Base-by-base conservation (phyloP, 1,140 invertebrate species). In the Chionoecetes opilio region DNA sequence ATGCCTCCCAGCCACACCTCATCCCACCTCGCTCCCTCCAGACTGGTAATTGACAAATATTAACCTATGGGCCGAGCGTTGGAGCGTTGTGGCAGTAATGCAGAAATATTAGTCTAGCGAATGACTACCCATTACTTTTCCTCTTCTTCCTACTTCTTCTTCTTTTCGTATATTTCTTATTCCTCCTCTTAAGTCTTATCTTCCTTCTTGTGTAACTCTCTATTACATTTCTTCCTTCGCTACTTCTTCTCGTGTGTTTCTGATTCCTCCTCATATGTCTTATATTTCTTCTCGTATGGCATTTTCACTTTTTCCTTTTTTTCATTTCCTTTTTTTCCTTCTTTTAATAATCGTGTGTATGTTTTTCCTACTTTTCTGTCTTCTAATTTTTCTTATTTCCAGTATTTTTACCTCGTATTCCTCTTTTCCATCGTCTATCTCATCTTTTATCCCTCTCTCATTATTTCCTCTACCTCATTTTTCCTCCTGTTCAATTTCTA, bases 41-140 rank as follows among this genome's bases (percentile, higher is more conserved):
- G 63, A 92, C 91, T 35, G 8, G 34, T 84, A 92, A 92, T 92
- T 92, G 88, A 90, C 88, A 90, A 90, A 90, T 90, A 53, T 90
- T 90, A 90, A 90, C n/a, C 88, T 53, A 41, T 32, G 88, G 29
- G 35, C 21, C 26, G 37, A 53, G 41, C 34, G 41, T 21, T n/a
- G 32, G 88, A 90, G 88, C 32, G 32, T 90, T 90, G 88, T 90
- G 88, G 37, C 88, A 90, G 88, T 90, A 90, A 90, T 53, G 26
- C 41, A 26, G 41, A 90, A 90, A 46, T 90, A 90, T 90, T 90
- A 89, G 88, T 3, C 38, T n/a, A 53, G 38, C 35, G 8, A 41
- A 53, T 53, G 31, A 32, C 38, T 38, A 8, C 29, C 84, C n/a
- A 21, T 75, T n/a, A 26, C 63, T 75, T 26, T 75, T 75, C 63